Percentiles rank a stretch among this genome's conserved stretches.
phyloP scores from a whole-genome alignment of 35 echinoderm and acorn worm species.

The Diadema setosum region DNA sequence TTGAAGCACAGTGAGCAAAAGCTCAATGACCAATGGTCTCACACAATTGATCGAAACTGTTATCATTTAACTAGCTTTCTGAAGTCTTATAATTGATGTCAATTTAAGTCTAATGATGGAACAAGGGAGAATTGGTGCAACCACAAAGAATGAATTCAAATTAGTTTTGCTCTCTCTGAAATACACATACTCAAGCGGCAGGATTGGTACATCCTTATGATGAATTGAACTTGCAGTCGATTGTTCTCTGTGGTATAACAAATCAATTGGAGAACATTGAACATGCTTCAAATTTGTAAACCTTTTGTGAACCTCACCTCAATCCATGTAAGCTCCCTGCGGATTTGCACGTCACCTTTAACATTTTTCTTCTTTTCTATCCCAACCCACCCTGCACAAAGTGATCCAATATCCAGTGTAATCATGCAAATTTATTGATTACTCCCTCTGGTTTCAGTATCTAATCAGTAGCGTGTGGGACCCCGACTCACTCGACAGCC shows the following conservation, averaged over 20 bases:
- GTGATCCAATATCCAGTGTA: not conserved
- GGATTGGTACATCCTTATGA: too few relatives aligned
- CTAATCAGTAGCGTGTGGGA: conserved; percentile 86
- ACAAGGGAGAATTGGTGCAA: too few relatives aligned
- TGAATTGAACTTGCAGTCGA: too few relatives aligned
- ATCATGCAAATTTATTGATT: not conserved
- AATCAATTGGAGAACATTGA: not conserved
- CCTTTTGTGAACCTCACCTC: not conserved
- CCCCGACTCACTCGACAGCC: conserved; percentile 60
- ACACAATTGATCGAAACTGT: too few relatives aligned
- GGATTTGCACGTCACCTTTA: not conserved
- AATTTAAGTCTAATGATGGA: too few relatives aligned
- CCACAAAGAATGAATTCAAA: too few relatives aligned
- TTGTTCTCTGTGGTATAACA: not conserved
- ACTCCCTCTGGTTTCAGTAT: conserved; percentile 34
- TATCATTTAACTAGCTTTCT: too few relatives aligned
- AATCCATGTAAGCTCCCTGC: not conserved
- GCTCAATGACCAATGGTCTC: too few relatives aligned
- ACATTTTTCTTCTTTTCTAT: not conserved
- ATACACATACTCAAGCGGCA: too few relatives aligned
- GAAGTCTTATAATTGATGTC: too few relatives aligned
- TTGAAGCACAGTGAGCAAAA: too few relatives aligned
- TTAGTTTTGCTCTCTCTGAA: too few relatives aligned
- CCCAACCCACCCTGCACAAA: not conserved
- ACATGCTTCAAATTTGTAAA: not conserved